Evolutionary conservation across 23 tunicate genomes (phyloP).

Genomic region (Styela plicata): DNA sequence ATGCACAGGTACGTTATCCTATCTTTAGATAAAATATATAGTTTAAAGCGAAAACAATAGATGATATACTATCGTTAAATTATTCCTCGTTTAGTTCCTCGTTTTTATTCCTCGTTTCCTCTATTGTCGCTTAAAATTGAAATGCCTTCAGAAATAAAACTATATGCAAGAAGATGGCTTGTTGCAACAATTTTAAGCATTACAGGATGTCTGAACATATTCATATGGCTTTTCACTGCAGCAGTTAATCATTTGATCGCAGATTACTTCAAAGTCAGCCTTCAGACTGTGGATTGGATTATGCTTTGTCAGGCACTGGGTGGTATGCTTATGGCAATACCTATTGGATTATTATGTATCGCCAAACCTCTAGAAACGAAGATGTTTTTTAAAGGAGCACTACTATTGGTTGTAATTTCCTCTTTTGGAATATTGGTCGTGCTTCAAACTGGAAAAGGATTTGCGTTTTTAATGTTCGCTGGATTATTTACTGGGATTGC

Average conservation of each 20-base stretch:
- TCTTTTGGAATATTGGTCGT: not conserved
- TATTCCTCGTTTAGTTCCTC: no score
- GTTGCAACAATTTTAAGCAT: not conserved
- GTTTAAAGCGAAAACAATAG: no score
- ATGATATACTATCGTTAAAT: no score
- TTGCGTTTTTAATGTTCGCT: not conserved
- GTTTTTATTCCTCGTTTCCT: no score
- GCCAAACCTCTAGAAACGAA: not conserved
- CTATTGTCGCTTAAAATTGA: not conserved
- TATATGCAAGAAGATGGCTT: not conserved
- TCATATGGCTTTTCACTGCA: not conserved
- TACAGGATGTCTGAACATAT: not conserved
- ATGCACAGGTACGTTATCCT: no score
- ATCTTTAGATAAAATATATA: no score
- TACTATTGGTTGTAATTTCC: not conserved
- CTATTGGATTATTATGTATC: not conserved
- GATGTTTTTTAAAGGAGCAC: not conserved
- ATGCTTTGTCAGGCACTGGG: not conserved
- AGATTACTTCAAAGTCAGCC: not conserved
- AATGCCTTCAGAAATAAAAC: not conserved
- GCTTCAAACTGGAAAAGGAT: not conserved
- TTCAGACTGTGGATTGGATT: not conserved
- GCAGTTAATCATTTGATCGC: not conserved
- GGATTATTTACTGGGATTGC: not conserved
- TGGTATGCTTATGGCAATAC: conserved; percentile 2